Evolutionary conservation across 1,140 invertebrate genomes (phyloP).

Genomic region (Rhagoletis pomonella): DNA sequence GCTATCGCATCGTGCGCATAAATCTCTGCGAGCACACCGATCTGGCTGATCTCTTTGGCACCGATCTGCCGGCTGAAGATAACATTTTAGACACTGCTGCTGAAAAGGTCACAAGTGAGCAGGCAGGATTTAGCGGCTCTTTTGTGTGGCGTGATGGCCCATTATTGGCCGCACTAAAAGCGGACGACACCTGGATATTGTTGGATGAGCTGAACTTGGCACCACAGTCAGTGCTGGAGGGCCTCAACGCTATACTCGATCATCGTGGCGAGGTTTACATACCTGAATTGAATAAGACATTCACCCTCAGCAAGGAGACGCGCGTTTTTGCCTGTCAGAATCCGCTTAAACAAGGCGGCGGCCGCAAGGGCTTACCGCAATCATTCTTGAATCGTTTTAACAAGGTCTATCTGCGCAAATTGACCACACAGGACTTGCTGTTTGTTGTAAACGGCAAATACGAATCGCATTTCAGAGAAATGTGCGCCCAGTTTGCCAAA

Average conservation of each 20-base stretch:
- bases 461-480: conserved; percentile 61
- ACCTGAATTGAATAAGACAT: conserved; percentile 93
- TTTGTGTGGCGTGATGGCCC: conserved; percentile 98
- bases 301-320: conserved; percentile 85
- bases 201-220: conserved; percentile 99
- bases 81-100: conserved; percentile 60
- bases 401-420: conserved; percentile 92
- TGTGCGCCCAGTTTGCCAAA: conserved; percentile 48
- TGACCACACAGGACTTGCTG: conserved; percentile 85
- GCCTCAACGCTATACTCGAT: conserved; percentile 98
- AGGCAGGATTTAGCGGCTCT: conserved; percentile 80
- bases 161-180: conserved; percentile 92
- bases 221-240: conserved; percentile 98
- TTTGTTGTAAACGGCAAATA: conserved; percentile 70
- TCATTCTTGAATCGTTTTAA: conserved; percentile 99
- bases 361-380: conserved; percentile 93
- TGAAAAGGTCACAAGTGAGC: neutral
- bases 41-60: conserved; percentile 97
- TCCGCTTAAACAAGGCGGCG: conserved; percentile 96
- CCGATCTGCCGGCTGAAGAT: conserved; percentile 96
- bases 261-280: conserved; percentile 97
- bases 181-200: conserved; percentile 93
- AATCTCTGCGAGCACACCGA: conserved; percentile 99
- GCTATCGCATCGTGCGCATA: conserved; percentile 90
- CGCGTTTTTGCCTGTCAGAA: conserved; percentile 99